Base-by-base conservation (phyloP, 2,888 invertebrate species). In the Phortica magna region DNA sequence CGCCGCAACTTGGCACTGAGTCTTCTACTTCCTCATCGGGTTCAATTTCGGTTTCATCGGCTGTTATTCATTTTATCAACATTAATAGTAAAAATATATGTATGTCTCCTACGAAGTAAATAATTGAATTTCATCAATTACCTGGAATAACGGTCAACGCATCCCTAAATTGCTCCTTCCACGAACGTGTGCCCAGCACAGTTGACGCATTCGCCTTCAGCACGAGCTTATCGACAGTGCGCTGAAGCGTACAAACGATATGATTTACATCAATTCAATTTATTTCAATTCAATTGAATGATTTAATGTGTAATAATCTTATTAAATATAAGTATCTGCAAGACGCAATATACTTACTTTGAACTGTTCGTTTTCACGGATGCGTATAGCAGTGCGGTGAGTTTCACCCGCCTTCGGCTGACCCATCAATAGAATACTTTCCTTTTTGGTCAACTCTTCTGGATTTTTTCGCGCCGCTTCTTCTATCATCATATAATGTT, bases 161-260 rank as follows among this genome's bases (percentile, higher is more conserved):
- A 92, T 99, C 99, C 88, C 96, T 94, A 91, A 99, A 99, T 93
- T 99, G 99, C 90, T 99, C 99, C 91, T 96, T 97, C 99, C 99
- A 99, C 0, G 98, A 98, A n/a, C 98, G 98, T 19, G 99, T 98
- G 78, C 99, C 96, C 83, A 96, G 95, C 81, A 99, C 95, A 81
- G 99, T 94, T 19, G 99, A 98, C 65, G 98, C 96, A 92, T 99
- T 99, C 80, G 99, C 98, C 91, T 98, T 95, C 93, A 99, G 98
- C 83, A 99, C 96, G 92, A 99, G 94, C 92, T 99, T 98, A 93
- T 99, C 99, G 79, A 99, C 99, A 61, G 98, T 98, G 9, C 57
- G 75, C 68, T 59, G 14, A 43, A 55, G 31, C 14, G 17, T 39
- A 41, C 31, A 41, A 31, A 41, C 31, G 22, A 31, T 31, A 4